A percentile compares a stretch with the other conserved stretches of the same genome.
Conservation (phyloP, 2,113 vertebrate genomes). For the Emydocephalus ijimae region DNA sequence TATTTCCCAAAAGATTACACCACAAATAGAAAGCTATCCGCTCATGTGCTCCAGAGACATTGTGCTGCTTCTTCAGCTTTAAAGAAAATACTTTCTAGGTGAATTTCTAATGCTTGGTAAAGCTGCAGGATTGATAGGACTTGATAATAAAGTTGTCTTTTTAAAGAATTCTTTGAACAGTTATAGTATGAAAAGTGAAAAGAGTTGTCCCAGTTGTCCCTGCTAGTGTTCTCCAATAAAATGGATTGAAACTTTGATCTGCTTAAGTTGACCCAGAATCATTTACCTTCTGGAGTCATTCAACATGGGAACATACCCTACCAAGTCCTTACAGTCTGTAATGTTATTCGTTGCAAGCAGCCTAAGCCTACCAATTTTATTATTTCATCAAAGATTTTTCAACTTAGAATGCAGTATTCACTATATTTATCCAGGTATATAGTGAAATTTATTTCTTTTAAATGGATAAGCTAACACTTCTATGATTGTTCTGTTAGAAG, state of each 20-base stretch:
- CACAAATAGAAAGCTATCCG: conserved; percentile 36
- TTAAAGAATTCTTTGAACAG: not conserved
- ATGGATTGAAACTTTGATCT: not conserved
- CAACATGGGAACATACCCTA: not conserved
- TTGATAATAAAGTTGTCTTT: conserved; percentile 15
- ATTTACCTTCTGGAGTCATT: not conserved
- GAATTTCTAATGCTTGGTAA: conserved; percentile 9
- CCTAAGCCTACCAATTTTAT: not conserved
- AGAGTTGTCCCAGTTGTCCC: not conserved
- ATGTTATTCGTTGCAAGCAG: not conserved
- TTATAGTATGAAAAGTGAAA: not conserved
- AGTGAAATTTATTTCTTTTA: not conserved
- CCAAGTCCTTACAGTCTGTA: not conserved
- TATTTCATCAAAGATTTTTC: not conserved
- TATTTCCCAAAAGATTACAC: conserved; percentile 40
- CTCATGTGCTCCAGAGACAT: conserved; percentile 16
- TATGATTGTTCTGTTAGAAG: not conserved
- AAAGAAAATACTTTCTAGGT: conserved; percentile 19
- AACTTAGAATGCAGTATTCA: not conserved
- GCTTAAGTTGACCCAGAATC: not conserved
- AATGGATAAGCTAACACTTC: not conserved
- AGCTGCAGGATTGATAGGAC: conserved; percentile 24
- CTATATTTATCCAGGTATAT: not conserved
- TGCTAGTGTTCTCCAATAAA: not conserved
- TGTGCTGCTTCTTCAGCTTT: conserved; percentile 23